Evolutionary conservation across 2,113 vertebrate genomes (phyloP), one percentile per base, ranked within the genome.

Genomic region (Nothoprocta perdicaria): DNA sequence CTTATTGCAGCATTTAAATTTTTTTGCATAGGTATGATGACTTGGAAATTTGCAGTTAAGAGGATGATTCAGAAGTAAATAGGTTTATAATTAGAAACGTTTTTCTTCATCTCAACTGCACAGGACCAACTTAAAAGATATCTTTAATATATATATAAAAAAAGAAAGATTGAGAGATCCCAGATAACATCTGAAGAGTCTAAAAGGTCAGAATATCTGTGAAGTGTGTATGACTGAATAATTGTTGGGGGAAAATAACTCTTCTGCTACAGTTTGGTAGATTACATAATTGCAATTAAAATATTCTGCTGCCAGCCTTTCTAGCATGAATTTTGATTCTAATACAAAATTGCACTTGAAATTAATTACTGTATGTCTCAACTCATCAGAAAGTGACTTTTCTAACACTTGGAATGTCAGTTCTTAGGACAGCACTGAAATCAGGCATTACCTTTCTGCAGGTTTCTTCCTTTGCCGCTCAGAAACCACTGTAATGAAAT

Each of bases 351-450:
- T 55, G 55, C 43, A 31, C 84, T 88, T 75, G 71, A 88, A 88
- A 88, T 82, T 84, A 78, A 93, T 90, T 81, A 61, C 71, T 2
- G 1, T 69, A 29, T 85, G 88, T 77, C 91, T 88, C 77, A 66
- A 45, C 55, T 82, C 61, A 35, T 79, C 76, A 57, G 66, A 53
- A 81, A 69, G 15, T 41, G 76, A 79, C 76, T 90, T 84, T 48
- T 60, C 57, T 85, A 72, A 61, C 80, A 74, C 50, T 65, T 68
- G 40, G 66, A 48, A 88, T 69, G 66, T 81, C 84, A 69, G 12
- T 81, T 74, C 80, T 69, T 8, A 45, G 10, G 80, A 45, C 31
- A 41, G 11, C 11, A 24, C 52, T 43, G 58, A 41, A 77, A 90
- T 69, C 48, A 22, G 71, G 38, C 50, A 9, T 55, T 45, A 27